Percentiles rank a stretch among this genome's conserved stretches.
Conservation (phyloP, 1,140 invertebrate species). For the Antheraea mylitta region DNA sequence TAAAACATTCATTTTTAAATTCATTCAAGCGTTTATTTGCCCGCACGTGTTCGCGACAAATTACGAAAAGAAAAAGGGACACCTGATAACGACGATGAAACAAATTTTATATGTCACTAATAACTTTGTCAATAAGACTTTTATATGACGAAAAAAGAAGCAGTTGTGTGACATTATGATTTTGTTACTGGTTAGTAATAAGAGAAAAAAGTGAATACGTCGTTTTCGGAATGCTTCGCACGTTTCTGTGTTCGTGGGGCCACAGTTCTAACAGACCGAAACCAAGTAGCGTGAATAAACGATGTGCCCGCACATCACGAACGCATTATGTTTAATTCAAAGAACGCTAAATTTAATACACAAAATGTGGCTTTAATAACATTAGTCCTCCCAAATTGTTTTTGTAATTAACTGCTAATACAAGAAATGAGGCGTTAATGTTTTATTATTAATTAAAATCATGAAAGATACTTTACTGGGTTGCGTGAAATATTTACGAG, state of each 20-base stretch:
- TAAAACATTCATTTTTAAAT: constrained; percentile 13
- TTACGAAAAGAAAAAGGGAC: constrained; percentile 35
- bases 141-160: constrained; percentile 18
- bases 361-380: constrained; percentile 32
- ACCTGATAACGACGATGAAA: constrained; percentile 31
- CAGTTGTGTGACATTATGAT: constrained; percentile 32
- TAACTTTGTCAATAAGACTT: background rate
- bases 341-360: constrained; percentile 25
- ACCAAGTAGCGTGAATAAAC: constrained; percentile 23
- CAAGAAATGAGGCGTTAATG: constrained; percentile 35
- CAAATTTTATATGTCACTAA: constrained; percentile 22
- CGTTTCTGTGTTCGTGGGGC: constrained; percentile 17
- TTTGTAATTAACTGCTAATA: constrained; percentile 39
- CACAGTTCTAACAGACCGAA: constrained; percentile 21
- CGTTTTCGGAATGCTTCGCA: background rate
- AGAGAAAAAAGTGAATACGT: background rate
- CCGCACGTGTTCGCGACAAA: constrained; percentile 35
- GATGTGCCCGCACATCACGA: constrained; percentile 31
- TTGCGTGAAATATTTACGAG: constrained; percentile 4
- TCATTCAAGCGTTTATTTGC: constrained; percentile 4
- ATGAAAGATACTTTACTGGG: constrained; percentile 7
- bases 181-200: constrained; percentile 18
- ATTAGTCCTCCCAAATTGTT: constrained; percentile 33
- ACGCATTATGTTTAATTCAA: constrained; percentile 34
- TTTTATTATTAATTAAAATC: constrained; percentile 29